Evolutionary conservation across 2,113 vertebrate species (phyloP).

Genomic region (Lampris megalopsis): DNA sequence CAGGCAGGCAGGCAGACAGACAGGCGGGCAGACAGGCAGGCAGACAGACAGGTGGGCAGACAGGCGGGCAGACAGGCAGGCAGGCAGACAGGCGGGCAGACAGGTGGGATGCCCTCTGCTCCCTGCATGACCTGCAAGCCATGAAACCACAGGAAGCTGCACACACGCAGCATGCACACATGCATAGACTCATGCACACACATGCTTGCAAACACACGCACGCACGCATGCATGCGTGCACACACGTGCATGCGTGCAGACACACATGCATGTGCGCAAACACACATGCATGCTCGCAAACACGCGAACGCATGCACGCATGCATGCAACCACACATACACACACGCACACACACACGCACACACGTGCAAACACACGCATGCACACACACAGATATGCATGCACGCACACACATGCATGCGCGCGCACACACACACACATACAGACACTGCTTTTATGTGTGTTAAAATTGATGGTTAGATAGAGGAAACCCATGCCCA

Average conservation of each 20-base stretch:
- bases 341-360: neutral
- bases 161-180: conserved; percentile 7
- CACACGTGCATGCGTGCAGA: neutral
- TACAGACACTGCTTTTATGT: conserved; percentile 16
- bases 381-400: neutral
- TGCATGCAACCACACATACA: no score
- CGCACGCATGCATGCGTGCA: neutral
- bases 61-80: conserved; percentile 11
- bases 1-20: no score
- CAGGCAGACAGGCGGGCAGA: conserved; percentile 65
- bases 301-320: no score
- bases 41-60: neutral
- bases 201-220: neutral
- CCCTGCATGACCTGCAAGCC: conserved; percentile 48
- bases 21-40: neutral
- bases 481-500: conserved; percentile 20
- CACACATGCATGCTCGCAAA: no score
- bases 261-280: no score
- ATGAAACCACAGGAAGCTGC: conserved; percentile 16
- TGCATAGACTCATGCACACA: neutral
- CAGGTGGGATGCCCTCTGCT: conserved; percentile 49
- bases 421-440: conserved; percentile 11
- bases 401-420: neutral
- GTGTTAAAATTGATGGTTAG: conserved; percentile 20
- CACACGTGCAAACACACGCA: conserved; percentile 18